Base-by-base conservation (phyloP, 53 echinoderm and acorn worm genomes). In the Holothuria scabra region DNA sequence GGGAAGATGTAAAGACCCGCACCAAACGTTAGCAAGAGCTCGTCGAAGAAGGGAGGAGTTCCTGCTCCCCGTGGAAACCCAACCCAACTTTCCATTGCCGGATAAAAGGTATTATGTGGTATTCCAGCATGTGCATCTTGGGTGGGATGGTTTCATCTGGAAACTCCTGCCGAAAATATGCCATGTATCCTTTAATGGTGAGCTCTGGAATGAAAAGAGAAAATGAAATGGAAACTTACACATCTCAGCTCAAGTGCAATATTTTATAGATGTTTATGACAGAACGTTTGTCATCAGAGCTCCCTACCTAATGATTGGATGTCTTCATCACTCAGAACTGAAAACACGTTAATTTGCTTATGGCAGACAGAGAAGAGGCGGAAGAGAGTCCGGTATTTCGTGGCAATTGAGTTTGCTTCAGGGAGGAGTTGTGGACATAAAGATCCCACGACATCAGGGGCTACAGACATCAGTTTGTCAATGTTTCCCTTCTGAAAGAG, bases 1-100 rank as follows among this genome's bases (percentile, higher is more conserved):
- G n/a, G n/a, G n/a, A n/a, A n/a, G n/a, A n/a, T n/a, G n/a, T n/a
- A n/a, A n/a, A n/a, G n/a, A n/a, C n/a, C n/a, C n/a, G n/a, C n/a
- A n/a, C n/a, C n/a, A n/a, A n/a, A n/a, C n/a, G n/a, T n/a, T n/a
- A n/a, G n/a, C n/a, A n/a, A n/a, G n/a, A n/a, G n/a, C n/a, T n/a
- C n/a, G n/a, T n/a, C n/a, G n/a, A n/a, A n/a, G n/a, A n/a, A n/a
- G n/a, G n/a, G n/a, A n/a, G n/a, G n/a, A n/a, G n/a, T n/a, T n/a
- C 90, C n/a, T 84, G 84, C 62, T 90, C 84, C 8, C 87, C 83
- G 32, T 76, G 87, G 32, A 89, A 85, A 6, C 71, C 76, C 9
- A 90, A 72, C 11, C 90, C 90, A 57, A 86, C 72, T 21, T 76
- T 31, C 67, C 83, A 87, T 32, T 16, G 25, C 61, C 60, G 28